Conservation (phyloP, 2,888 invertebrate genomes). For the Polydrusus tereticollis region DNA sequence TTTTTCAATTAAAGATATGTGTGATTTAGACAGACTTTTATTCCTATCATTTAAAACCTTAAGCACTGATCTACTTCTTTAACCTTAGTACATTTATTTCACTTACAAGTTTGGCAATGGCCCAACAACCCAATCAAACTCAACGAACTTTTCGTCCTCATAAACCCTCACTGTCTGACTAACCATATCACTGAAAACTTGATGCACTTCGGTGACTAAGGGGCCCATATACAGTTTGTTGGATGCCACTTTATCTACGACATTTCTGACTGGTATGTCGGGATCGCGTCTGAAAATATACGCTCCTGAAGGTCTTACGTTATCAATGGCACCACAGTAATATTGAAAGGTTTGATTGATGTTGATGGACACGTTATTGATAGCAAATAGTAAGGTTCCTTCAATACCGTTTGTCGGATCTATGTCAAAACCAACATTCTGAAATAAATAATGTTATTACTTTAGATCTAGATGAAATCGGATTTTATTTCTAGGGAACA, state of each 20-base stretch:
- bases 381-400: slow-evolving; percentile 35
- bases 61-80: no score
- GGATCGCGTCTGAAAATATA: slow-evolving; percentile 83
- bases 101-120: slow-evolving; percentile 38
- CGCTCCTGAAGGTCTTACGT: slow-evolving; percentile 84
- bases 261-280: slow-evolving; percentile 14
- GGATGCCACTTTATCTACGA: slow-evolving; percentile 18
- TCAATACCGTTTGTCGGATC: slow-evolving; percentile 63
- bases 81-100: no score
- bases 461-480: not conserved
- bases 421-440: slow-evolving; percentile 65
- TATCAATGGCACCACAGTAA: slow-evolving; percentile 68
- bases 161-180: slow-evolving; percentile 44
- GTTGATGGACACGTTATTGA: slow-evolving; percentile 37
- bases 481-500: no score
- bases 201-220: slow-evolving; percentile 41
- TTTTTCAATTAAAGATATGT: no score
- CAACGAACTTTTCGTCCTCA: slow-evolving; percentile 35
- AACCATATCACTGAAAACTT: slow-evolving; percentile 32
- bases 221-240: slow-evolving; percentile 34
- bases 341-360: slow-evolving; percentile 48
- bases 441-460: slow-evolving; percentile 17
- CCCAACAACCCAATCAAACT: slow-evolving; percentile 47
- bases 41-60: no score
- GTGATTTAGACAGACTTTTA: no score